A percentile compares a stretch with the other conserved stretches of the same genome.
These are phyloP conservation scores for Drosophila nigromelanica DNA, from an alignment of 1,140 invertebrate genomes.

Conservation along the genomic window DNA sequence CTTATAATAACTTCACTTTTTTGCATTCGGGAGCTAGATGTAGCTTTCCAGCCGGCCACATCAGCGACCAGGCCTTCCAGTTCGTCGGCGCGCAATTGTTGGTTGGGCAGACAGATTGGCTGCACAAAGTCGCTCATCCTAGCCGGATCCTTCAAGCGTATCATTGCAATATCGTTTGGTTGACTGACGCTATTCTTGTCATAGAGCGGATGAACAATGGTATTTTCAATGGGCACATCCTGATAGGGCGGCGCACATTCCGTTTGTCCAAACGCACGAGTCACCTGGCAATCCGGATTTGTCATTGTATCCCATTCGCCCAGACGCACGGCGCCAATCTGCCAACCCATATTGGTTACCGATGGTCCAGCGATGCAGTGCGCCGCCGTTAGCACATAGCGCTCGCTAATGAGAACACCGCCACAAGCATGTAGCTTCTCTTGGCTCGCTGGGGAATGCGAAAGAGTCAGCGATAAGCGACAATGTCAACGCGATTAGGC, in stretches of 20 bases:
- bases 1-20: slow-evolving; percentile 80
- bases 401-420: slow-evolving; percentile 85
- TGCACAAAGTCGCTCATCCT: slow-evolving; percentile 84
- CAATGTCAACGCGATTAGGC: not conserved
- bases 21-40: slow-evolving; percentile 86
- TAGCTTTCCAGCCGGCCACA: slow-evolving; percentile 92
- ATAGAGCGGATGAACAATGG: slow-evolving; percentile 88
- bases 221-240: slow-evolving; percentile 86
- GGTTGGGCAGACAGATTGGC: slow-evolving; percentile 91
- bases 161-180: slow-evolving; percentile 89
- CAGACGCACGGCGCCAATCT: slow-evolving; percentile 70
- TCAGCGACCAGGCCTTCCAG: slow-evolving; percentile 86
- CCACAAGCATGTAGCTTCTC: slow-evolving; percentile 85
- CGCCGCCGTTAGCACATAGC: slow-evolving; percentile 85
- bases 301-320: slow-evolving; percentile 80
- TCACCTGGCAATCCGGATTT: slow-evolving; percentile 70
- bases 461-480: slow-evolving; percentile 1
- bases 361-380: slow-evolving; percentile 85
- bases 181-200: slow-evolving; percentile 72
- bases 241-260: slow-evolving; percentile 85
- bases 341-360: slow-evolving; percentile 84
- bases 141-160: slow-evolving; percentile 87
- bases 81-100: slow-evolving; percentile 77
- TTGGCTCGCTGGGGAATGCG: slow-evolving; percentile 40
- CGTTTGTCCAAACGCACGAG: slow-evolving; percentile 5